A percentile compares a stretch with the other conserved stretches of the same genome.
Conservation (phyloP, 2,888 invertebrate genomes). For the Argyra leucocephala region DNA sequence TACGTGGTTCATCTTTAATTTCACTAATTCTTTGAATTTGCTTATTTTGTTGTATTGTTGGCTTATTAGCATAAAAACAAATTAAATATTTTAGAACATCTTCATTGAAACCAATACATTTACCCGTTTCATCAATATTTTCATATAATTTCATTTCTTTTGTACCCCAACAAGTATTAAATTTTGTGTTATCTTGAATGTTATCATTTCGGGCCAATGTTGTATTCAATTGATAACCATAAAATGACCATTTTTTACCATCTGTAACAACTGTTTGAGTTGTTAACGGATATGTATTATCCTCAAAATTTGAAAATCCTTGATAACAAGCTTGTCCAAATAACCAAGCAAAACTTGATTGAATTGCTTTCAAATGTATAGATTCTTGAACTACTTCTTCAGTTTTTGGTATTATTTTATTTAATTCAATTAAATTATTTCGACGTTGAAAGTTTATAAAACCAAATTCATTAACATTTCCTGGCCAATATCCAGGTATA, state of each 20-base stretch:
- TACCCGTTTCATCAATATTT: conserved; percentile 55
- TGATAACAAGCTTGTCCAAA: conserved; percentile 68
- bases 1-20: conserved; percentile 57
- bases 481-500: conserved; percentile 80
- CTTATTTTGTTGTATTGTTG: conserved; percentile 55
- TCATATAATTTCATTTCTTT: conserved; percentile 65
- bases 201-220: conserved; percentile 55
- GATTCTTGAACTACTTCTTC: conserved; percentile 45
- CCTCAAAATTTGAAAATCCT: conserved; percentile 84
- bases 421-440: conserved; percentile 42
- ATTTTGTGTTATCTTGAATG: conserved; percentile 55
- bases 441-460: conserved; percentile 63
- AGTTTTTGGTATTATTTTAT: neutral
- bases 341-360: conserved; percentile 72
- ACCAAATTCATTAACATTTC: conserved; percentile 67
- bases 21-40: conserved; percentile 51
- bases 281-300: conserved; percentile 80
- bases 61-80: conserved; percentile 67
- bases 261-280: conserved; percentile 84
- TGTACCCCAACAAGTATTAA: conserved; percentile 74
- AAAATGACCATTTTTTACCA: conserved; percentile 78
- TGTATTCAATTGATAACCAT: conserved; percentile 88
- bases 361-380: conserved; percentile 63
- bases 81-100: conserved; percentile 63
- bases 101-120: conserved; percentile 70